A percentile compares a stretch with the other conserved stretches of the same genome.
phyloP scores from a whole-genome alignment of 2,113 vertebrate species.

The Collichthys lucidus region DNA sequence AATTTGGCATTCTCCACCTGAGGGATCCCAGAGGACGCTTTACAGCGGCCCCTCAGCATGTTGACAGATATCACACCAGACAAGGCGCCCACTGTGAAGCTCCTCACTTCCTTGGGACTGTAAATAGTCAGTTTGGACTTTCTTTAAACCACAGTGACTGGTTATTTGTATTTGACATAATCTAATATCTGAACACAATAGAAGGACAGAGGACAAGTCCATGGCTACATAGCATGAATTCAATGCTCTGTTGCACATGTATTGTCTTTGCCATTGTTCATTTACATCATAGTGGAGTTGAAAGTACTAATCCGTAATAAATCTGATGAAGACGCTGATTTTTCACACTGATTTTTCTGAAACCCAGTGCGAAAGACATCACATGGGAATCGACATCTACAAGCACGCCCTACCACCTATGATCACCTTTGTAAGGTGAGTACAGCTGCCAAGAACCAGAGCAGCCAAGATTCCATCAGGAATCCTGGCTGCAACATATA shows the following conservation, averaged over 20 bases:
- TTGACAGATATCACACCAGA: constrained; percentile 78
- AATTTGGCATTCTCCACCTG: constrained; percentile 67
- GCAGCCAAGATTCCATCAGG: no score
- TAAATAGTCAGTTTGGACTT: constrained; percentile 55
- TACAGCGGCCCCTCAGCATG: constrained; percentile 54
- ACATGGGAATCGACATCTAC: no score
- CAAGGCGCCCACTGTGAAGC: constrained; percentile 56
- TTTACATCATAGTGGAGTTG: constrained; percentile 8
- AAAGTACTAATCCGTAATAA: not conserved
- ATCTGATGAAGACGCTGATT: not conserved
- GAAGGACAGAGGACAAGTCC: not conserved
- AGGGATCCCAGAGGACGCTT: constrained; percentile 68
- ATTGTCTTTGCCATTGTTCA: not conserved
- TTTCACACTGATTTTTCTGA: not conserved
- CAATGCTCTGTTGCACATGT: not conserved
- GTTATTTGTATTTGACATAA: constrained; percentile 29
- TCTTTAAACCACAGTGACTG: constrained; percentile 14
- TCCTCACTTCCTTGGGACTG: constrained; percentile 50
- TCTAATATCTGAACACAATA: constrained; percentile 38
- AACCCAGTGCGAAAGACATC: no score
- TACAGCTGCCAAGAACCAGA: no score
- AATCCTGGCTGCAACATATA: no score
- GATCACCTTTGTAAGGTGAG: no score
- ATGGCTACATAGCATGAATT: not conserved
- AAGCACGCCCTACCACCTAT: no score